Percentiles rank a stretch among this genome's conserved stretches.
Conservation (phyloP, 2,113 vertebrate species). For the Sarotherodon lohbergeri region DNA sequence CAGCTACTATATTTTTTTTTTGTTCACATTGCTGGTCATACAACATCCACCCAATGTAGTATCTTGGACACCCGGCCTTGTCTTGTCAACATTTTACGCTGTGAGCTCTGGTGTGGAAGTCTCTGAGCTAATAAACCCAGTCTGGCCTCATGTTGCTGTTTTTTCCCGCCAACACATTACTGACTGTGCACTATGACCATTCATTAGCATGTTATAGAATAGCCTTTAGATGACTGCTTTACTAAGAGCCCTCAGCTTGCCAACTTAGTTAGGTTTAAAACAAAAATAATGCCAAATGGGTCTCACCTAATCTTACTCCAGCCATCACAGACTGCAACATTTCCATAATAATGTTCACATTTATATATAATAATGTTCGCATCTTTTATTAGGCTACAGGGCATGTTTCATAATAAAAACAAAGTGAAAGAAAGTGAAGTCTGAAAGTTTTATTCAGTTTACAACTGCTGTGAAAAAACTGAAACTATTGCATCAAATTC, state of each 20-base stretch:
- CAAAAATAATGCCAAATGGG: neutral
- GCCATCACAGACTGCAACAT: neutral
- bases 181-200: neutral
- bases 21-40: neutral
- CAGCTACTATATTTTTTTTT: neutral
- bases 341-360: neutral
- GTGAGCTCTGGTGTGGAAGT: no score
- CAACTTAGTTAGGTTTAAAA: neutral
- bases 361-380: neutral
- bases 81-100: neutral
- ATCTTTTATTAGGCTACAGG: neutral
- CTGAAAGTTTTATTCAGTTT: neutral
- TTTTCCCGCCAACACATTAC: neutral
- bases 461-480: neutral
- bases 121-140: neutral
- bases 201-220: neutral
- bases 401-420: neutral
- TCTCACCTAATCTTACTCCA: neutral
- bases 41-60: neutral
- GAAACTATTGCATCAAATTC: neutral
- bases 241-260: fast-evolving
- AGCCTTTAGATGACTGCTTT: neutral
- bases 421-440: neutral
- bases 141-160: neutral
- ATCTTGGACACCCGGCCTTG: neutral